phyloP scores from a whole-genome alignment of 2,888 invertebrate genomes.

The Scaptomyza reducta region DNA sequence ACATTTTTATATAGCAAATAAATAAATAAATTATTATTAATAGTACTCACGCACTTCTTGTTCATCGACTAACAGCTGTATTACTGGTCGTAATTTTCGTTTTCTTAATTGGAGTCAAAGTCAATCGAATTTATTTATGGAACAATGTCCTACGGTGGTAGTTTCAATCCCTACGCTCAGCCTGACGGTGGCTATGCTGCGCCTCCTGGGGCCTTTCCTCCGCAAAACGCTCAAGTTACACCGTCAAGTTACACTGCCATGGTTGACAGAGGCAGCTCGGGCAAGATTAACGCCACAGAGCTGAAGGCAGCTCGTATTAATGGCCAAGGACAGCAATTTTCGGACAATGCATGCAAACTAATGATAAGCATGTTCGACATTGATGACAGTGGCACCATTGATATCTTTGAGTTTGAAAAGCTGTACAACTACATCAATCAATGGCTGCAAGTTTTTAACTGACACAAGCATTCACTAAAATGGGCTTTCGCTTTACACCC shows the following conservation, averaged over 20 bases:
- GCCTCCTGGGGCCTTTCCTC: slow-evolving; percentile 82
- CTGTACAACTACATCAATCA: slow-evolving; percentile 94
- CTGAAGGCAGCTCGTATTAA: slow-evolving; percentile 92
- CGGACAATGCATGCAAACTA: slow-evolving; percentile 91
- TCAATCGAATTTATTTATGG: too few relatives aligned
- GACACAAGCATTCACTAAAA: slow-evolving; percentile 91
- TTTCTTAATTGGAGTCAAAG: too few relatives aligned
- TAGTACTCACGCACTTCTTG: too few relatives aligned
- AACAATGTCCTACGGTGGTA: slow-evolving; percentile 79
- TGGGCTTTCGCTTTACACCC: slow-evolving; percentile 94
- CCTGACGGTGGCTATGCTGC: slow-evolving; percentile 75
- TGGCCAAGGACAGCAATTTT: slow-evolving; percentile 90
- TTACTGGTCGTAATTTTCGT: too few relatives aligned
- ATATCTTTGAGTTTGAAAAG: slow-evolving; percentile 92
- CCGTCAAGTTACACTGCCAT: slow-evolving; percentile 92
- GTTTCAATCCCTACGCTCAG: slow-evolving; percentile 73
- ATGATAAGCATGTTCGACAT: slow-evolving; percentile 97
- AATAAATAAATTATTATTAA: too few relatives aligned
- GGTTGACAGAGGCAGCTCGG: slow-evolving; percentile 93
- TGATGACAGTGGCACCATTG: slow-evolving; percentile 93
- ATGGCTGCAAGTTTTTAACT: slow-evolving; percentile 93
- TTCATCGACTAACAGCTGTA: too few relatives aligned
- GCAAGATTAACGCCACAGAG: slow-evolving; percentile 91
- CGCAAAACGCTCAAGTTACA: slow-evolving; percentile 86
- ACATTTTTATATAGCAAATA: not conserved